A percentile compares a stretch with the other conserved stretches of the same genome.
Conservation (phyloP, 2,797 vertebrate genomes). For the Philypnodon macrostomus region DNA sequence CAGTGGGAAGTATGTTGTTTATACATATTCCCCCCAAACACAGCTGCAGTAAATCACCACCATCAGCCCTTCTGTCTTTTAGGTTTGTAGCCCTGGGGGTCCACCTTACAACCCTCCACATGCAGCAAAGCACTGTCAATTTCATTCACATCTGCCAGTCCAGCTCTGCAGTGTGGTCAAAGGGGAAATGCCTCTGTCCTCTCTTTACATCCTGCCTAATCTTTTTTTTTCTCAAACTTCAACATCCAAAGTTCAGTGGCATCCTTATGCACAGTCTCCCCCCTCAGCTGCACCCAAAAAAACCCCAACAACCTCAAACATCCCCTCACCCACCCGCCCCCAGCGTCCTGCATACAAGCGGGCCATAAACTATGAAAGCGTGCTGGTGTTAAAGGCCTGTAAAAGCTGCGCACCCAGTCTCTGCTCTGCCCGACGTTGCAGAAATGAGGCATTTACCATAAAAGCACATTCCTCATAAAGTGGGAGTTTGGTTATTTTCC, state of each 20-base stretch:
- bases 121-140: constrained; percentile 47
- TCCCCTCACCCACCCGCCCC: neutral
- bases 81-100: constrained; percentile 16
- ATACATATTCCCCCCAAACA: constrained; percentile 22
- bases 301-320: constrained; percentile 6
- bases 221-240: constrained; percentile 38
- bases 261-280: constrained; percentile 6
- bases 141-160: constrained; percentile 54
- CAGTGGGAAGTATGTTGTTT: constrained; percentile 1
- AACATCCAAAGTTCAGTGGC: constrained; percentile 21
- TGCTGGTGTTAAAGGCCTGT: too few relatives aligned
- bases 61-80: constrained; percentile 20
- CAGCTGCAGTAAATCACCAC: constrained; percentile 28
- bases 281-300: constrained; percentile 6
- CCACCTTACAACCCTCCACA: constrained; percentile 37
- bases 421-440: constrained; percentile 28
- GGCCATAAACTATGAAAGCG: constrained; percentile 67
- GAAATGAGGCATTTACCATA: constrained; percentile 58
- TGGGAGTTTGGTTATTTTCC: constrained; percentile 61
- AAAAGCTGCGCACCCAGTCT: constrained; percentile 57
- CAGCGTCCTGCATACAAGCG: constrained; percentile 46
- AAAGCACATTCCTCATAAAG: constrained; percentile 73
- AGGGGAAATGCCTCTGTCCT: constrained; percentile 31
- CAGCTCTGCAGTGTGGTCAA: constrained; percentile 21
- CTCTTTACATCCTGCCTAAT: constrained; percentile 19